These are phyloP conservation scores for Anguilla megastoma DNA, from an alignment of 2,797 vertebrate genomes.

Conservation along the genomic window DNA sequence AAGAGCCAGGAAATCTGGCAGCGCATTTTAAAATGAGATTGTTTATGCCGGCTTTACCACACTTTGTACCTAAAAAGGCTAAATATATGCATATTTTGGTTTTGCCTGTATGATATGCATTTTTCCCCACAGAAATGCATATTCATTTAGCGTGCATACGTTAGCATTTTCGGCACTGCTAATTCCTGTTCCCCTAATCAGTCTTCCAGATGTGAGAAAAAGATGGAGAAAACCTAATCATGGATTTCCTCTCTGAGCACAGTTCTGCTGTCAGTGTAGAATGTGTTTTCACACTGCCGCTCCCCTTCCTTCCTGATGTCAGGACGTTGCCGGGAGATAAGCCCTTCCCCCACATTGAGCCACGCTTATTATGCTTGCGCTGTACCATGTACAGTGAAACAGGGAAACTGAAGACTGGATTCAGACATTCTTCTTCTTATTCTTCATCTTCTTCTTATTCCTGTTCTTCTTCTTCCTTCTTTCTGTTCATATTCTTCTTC, in stretches of 20 bases:
- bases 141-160: background rate
- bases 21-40: background rate
- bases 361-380: background rate
- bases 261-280: background rate
- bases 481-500: background rate
- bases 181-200: background rate
- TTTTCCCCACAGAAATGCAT: background rate
- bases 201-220: background rate
- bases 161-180: background rate
- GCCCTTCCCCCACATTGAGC: background rate
- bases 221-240: background rate
- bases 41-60: background rate
- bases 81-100: too few relatives aligned
- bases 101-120: background rate
- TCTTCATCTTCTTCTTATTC: too few relatives aligned
- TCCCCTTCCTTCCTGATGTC: background rate
- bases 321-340: conserved; percentile 18
- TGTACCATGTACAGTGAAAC: background rate
- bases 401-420: background rate
- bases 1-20: background rate
- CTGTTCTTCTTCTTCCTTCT: too few relatives aligned
- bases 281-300: background rate
- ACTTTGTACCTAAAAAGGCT: background rate
- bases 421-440: background rate
- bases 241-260: background rate